Conservation (phyloP, 2,113 vertebrate genomes). For the Agapornis roseicollis region DNA sequence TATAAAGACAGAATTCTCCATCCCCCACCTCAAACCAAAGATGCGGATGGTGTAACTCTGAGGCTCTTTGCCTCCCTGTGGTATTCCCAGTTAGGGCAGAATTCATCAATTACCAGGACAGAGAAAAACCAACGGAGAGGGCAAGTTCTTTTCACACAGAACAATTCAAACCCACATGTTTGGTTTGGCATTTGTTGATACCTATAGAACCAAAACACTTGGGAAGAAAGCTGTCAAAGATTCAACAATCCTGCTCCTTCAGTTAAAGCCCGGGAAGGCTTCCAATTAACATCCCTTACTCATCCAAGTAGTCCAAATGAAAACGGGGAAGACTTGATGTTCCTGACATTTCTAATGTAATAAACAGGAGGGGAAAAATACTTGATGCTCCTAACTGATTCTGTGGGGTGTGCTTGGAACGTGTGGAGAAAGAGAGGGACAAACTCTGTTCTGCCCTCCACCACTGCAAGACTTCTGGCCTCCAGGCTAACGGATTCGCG, state of each 20-base stretch:
- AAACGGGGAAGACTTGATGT: constrained; percentile 44
- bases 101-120: background rate
- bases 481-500: background rate
- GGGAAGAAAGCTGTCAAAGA: constrained; percentile 33
- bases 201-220: constrained; percentile 20
- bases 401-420: background rate
- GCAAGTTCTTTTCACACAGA: background rate
- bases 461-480: background rate
- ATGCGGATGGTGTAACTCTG: background rate
- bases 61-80: background rate
- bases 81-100: background rate
- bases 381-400: background rate
- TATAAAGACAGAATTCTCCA: background rate
- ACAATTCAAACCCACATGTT: background rate
- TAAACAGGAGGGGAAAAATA: background rate
- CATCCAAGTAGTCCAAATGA: constrained; percentile 26
- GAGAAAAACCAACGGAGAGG: background rate
- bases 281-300: constrained; percentile 59
- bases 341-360: constrained; percentile 42
- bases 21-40: background rate
- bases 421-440: background rate
- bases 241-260: constrained; percentile 22
- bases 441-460: background rate
- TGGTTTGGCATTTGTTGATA: constrained; percentile 38
- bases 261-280: constrained; percentile 35